phyloP scores from a whole-genome alignment of 2,888 invertebrate genomes.

The Brenthis ino region DNA sequence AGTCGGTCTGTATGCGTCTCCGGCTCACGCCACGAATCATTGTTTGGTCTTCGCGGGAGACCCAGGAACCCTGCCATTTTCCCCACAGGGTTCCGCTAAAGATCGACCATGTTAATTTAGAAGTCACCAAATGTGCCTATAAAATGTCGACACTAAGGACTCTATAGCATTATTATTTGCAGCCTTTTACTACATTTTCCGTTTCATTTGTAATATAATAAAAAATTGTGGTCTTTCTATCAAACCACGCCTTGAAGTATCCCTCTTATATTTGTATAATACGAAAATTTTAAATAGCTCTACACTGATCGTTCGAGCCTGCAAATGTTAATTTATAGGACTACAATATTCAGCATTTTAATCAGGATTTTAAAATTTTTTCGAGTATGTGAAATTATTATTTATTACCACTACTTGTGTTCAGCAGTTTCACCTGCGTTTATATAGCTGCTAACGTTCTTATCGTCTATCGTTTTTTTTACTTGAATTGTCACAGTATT shows the following conservation, averaged over 20 bases:
- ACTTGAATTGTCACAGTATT: too few species aligned
- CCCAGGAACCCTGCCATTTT: constrained; percentile 75
- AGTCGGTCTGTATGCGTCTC: constrained; percentile 58
- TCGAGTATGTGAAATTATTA: too few species aligned
- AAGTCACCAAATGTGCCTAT: constrained; percentile 70
- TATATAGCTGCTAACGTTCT: too few species aligned
- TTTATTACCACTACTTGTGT: too few species aligned
- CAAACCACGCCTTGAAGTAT: neutral
- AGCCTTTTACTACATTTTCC: constrained; percentile 14
- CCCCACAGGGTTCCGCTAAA: constrained; percentile 76
- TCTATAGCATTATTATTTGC: constrained; percentile 58
- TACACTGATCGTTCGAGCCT: too few species aligned
- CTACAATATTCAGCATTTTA: too few species aligned
- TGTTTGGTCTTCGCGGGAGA: constrained; percentile 74
- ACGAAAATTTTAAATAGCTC: too few species aligned
- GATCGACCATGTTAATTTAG: constrained; percentile 71
- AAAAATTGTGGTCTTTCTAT: neutral
- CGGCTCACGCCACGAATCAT: constrained; percentile 58
- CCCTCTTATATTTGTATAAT: too few species aligned
- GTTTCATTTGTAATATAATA: constrained; percentile 11
- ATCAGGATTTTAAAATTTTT: too few species aligned
- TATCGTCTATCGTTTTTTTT: too few species aligned
- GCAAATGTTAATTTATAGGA: too few species aligned
- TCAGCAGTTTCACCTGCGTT: too few species aligned
- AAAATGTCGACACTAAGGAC: constrained; percentile 60